Conservation (phyloP, 2,113 vertebrate species). For the Lophura nycthemera region DNA sequence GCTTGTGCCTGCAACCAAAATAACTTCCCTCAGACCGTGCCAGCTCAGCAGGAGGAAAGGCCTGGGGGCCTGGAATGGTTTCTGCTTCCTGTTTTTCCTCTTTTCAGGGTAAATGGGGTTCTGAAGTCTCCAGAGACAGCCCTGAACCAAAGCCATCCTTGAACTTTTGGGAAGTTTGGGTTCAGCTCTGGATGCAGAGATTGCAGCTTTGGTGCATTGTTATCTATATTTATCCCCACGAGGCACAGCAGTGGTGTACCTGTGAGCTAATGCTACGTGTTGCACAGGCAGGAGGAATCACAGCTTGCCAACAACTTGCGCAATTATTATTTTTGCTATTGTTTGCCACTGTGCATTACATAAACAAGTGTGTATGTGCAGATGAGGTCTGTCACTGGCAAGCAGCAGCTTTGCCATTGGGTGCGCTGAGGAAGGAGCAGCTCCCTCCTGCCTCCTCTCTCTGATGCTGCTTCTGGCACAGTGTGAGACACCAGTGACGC, state of each 20-base stretch:
- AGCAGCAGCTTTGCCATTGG: fast-evolving
- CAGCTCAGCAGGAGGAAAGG: constrained; percentile 55
- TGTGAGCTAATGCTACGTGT: fast-evolving
- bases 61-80: neutral
- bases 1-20: constrained; percentile 3
- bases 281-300: neutral
- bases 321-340: neutral
- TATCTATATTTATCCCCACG: neutral
- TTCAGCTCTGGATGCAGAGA: neutral
- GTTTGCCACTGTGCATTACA: neutral
- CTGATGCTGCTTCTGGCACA: neutral
- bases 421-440: neutral
- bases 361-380: neutral
- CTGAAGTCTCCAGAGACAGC: neutral
- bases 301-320: neutral
- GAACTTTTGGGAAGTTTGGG: constrained; percentile 31
- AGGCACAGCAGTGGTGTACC: neutral
- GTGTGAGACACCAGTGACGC: neutral
- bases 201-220: neutral
- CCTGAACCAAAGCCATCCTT: constrained; percentile 40
- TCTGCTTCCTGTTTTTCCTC: constrained; percentile 62
- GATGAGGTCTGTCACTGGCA: neutral
- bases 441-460: neutral
- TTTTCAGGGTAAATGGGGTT: neutral
- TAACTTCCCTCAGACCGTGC: neutral